Evolutionary conservation across 1,140 invertebrate genomes (phyloP).

Genomic region (Lineus longissimus): DNA sequence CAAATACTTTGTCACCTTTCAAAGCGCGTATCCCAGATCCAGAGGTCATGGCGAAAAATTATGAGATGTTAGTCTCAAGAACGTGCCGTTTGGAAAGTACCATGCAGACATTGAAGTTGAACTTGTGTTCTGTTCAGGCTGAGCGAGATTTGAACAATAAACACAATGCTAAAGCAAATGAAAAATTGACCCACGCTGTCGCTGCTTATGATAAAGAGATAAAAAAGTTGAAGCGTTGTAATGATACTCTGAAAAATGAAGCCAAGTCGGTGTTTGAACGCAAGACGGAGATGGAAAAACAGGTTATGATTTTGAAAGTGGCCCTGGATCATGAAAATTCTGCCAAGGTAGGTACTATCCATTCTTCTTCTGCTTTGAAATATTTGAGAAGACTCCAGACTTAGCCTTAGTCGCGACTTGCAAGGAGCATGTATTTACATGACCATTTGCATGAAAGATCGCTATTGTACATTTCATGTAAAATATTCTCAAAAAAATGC

Average conservation of each 20-base stretch:
- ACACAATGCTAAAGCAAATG: constrained; percentile 11
- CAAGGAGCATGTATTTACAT: too few relatives aligned
- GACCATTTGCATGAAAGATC: too few relatives aligned
- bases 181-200: constrained; percentile 5
- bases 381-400: too few relatives aligned
- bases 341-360: too few relatives aligned
- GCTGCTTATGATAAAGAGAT: constrained; percentile 9
- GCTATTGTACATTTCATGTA: too few relatives aligned
- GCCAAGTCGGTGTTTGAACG: neutral
- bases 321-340: neutral
- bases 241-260: neutral
- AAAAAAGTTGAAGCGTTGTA: neutral
- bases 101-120: constrained; percentile 37
- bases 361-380: too few relatives aligned
- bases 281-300: neutral
- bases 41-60: constrained; percentile 27
- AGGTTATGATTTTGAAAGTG: neutral
- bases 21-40: constrained; percentile 18
- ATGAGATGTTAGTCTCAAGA: constrained; percentile 33
- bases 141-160: constrained; percentile 24
- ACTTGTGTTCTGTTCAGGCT: constrained; percentile 27
- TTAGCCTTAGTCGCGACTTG: too few relatives aligned
- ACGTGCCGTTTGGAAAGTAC: constrained; percentile 36
- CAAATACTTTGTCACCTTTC: constrained; percentile 16
- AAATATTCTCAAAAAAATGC: too few relatives aligned